A percentile compares a stretch with the other conserved stretches of the same genome.
Conservation (phyloP, 1,140 invertebrate species). For the Scaptomyza graminum region DNA sequence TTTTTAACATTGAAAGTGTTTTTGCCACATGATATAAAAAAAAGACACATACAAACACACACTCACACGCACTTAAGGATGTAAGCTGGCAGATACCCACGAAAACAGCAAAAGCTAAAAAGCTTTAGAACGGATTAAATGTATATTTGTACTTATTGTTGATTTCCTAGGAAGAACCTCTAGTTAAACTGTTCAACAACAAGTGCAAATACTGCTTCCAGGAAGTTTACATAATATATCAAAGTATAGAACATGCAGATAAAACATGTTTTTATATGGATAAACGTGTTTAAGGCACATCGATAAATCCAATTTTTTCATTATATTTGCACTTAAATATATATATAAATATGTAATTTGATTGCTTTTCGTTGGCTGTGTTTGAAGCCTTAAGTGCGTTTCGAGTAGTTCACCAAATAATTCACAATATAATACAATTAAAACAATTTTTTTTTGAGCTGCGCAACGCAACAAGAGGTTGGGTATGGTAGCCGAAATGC, state of each 20-base stretch:
- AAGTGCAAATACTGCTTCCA: no score
- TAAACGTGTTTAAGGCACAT: not conserved
- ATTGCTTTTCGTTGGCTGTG: not conserved
- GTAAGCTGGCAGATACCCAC: not conserved
- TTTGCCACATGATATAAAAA: conserved; percentile 1
- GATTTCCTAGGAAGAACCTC: no score
- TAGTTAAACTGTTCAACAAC: no score
- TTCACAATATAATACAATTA: conserved; percentile 22
- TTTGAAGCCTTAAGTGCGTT: not conserved
- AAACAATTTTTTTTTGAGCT: conserved; percentile 24
- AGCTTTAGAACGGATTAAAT: no score
- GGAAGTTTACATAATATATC: no score
- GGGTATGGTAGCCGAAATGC: conserved; percentile 33
- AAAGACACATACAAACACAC: conserved; percentile 8
- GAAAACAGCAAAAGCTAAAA: not conserved
- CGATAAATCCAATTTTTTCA: not conserved
- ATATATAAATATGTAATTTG: not conserved
- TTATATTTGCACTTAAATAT: conserved; percentile 4
- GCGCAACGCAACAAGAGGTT: conserved; percentile 79
- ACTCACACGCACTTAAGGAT: conserved; percentile 3
- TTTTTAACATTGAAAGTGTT: not conserved
- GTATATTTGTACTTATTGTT: no score
- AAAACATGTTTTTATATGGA: no score
- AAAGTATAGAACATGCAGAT: no score
- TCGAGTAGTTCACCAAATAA: conserved; percentile 4